Base-by-base conservation (phyloP, 1,140 invertebrate species). In the Ips typographus region DNA sequence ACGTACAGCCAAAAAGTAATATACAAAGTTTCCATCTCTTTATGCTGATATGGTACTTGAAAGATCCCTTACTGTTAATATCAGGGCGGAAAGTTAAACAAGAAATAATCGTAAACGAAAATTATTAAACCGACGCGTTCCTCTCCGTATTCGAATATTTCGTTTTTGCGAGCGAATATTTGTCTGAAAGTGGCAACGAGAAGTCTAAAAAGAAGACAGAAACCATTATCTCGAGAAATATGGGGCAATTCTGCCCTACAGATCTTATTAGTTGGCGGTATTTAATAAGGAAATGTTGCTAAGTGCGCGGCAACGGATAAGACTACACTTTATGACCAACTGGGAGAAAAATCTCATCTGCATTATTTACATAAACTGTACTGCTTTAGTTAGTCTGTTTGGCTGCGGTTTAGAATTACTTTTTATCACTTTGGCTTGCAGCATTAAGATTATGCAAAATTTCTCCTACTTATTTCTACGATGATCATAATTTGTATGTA, bases 321-420 rank as follows among this genome's bases (percentile, higher is more conserved):
- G 70, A 71, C 74, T 67, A 64, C 72, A 76, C 59, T 79, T 78
- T 79, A 77, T 77, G 72, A 74, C 75, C 72, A 71, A 70, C 72
- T 72, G 71, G 71, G 62, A 74, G 76, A 77, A 77, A 78, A 78
- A 77, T 77, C 76, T 77, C 76, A 78, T 78, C 77, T 78, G 76
- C 75, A 77, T 77, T 77, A 77, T 78, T 78, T 78, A 74, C 76
- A 77, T 78, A 78, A 78, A 78, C 74, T 77, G 75, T 73, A 73
- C 72, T 71, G 72, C 72, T 72, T 39, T n/a, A 41, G 65, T 42
- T 66, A 58, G 64, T 47, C 40, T 66, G 37, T 58, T 66, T 66
- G 22, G 64, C 64, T 66, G 49, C 44, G 64, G 57, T 66, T 66
- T 22, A 40, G 55, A 66, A 66, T 66, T 66, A 66, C 56, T 66